Evolutionary conservation across 2,797 vertebrate genomes (phyloP), one percentile per base, ranked within the genome.

Genomic region (Eulemur coronatus): DNA sequence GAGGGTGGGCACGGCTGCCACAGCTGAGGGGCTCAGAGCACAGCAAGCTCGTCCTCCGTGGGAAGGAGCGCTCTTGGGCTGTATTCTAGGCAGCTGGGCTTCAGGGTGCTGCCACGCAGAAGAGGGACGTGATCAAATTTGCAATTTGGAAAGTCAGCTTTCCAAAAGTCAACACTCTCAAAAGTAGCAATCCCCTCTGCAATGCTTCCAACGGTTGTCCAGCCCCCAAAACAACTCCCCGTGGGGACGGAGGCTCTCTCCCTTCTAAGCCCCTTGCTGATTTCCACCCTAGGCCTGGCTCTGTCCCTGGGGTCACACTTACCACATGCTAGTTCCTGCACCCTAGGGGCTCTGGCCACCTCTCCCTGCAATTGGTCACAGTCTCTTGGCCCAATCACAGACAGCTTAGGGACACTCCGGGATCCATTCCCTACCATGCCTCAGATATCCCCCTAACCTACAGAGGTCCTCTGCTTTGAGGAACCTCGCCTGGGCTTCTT

Each of bases 101-200:
- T 80, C 57, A 30, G 79, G n/a, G n/a, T 13, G 28, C 4, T 35
- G 72, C 52, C 43, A 38, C 57, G 30, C 59, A 38, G 75, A 61
- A 73, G 33, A 91, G 57, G 38, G 65, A 28, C 0, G 11, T 61
- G 84, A 46, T 52, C 69, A 35, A 4, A 55, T 84, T 46, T 48
- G 55, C 86, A 69, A 10, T 43, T 79, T 89, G 84, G 72, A 52
- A 94, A 91, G 87, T 84, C n/a, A 63, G 33, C 78, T 46, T 75
- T 35, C 20, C 41, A 9, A 73, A 73, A 52, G 73, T 48, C 93
- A 75, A 18, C 4, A 1, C 55, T 72, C 41, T 67, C 73, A 52
- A 92, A 55, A 79, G 63, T 24, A 73, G 73, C 72, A 8, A 79
- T 85, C 75, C 43, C 17, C 43, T 91, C 92, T 65, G 30, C 35